Conservation (phyloP, 2,797 vertebrate species). For the Buphagus erythrorhynchus region DNA sequence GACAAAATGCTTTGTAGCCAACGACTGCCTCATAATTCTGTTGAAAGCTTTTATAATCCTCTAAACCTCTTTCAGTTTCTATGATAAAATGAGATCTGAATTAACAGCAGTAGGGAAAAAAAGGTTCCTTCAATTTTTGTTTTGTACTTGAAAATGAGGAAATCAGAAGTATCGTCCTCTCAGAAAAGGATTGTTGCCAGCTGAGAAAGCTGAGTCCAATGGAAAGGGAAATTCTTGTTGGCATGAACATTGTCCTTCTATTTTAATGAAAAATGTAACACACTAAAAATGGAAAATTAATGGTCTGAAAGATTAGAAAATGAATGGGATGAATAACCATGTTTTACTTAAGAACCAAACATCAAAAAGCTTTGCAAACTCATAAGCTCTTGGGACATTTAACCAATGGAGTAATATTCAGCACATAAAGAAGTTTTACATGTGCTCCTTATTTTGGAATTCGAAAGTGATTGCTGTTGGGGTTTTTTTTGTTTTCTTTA, state of each 20-base stretch:
- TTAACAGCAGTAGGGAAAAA: neutral
- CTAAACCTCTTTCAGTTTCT: neutral
- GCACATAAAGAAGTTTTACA: neutral
- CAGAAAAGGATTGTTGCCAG: neutral
- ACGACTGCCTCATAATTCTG: neutral
- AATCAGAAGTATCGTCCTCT: neutral
- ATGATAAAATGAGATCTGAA: neutral
- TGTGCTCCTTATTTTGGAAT: neutral
- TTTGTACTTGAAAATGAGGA: neutral
- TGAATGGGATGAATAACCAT: neutral
- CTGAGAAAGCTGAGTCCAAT: constrained; percentile 1
- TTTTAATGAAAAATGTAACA: neutral
- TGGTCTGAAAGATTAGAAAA: neutral
- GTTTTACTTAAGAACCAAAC: neutral
- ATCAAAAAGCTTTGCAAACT: neutral
- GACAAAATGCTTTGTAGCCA: neutral
- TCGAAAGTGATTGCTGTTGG: neutral
- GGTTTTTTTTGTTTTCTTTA: neutral
- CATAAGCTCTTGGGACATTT: neutral
- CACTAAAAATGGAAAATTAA: neutral
- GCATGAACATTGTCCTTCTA: neutral
- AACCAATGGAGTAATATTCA: neutral
- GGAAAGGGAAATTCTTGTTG: neutral
- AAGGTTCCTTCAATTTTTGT: neutral
- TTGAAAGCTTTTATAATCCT: constrained; percentile 14